Evolutionary conservation across 2,113 vertebrate genomes (phyloP).

Genomic region (Xyrauchen texanus): DNA sequence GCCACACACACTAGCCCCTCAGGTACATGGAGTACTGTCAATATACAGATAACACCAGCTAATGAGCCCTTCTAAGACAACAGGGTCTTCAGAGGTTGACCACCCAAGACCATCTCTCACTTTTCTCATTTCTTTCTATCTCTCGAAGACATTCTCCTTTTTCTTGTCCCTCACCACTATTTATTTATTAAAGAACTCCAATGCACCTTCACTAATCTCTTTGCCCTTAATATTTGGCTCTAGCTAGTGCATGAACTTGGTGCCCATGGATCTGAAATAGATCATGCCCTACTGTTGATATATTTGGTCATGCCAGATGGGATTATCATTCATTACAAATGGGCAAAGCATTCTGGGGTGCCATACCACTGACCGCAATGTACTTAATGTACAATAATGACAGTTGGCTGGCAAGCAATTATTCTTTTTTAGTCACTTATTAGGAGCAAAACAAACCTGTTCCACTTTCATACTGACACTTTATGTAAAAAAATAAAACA

Average conservation of each 20-base stretch:
- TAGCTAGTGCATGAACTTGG: background rate
- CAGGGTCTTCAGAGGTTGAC: conserved; percentile 70
- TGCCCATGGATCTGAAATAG: background rate
- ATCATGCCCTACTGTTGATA: background rate
- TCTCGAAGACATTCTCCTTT: background rate
- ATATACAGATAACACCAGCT: conserved; percentile 74
- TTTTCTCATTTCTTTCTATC: background rate
- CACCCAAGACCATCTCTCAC: conserved; percentile 65
- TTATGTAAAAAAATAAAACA: conserved; percentile 24
- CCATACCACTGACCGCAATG: conserved; percentile 14
- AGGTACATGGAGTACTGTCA: conserved; percentile 74
- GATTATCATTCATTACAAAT: conserved; percentile 30
- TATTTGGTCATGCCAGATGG: background rate
- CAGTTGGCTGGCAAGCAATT: conserved; percentile 18
- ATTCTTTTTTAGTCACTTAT: conserved; percentile 25
- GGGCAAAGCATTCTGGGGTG: background rate
- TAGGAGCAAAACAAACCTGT: background rate
- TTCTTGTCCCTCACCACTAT: conserved; percentile 5
- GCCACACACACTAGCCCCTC: conserved; percentile 68
- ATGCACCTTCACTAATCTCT: conserved; percentile 33
- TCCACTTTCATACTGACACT: background rate
- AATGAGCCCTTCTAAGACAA: conserved; percentile 81
- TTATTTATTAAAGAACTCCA: conserved; percentile 39
- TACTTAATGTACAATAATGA: conserved; percentile 37
- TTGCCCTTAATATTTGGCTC: conserved; percentile 5